Evolutionary conservation across 2,888 invertebrate species (phyloP).

Genomic region (Rhagonycha fulva): DNA sequence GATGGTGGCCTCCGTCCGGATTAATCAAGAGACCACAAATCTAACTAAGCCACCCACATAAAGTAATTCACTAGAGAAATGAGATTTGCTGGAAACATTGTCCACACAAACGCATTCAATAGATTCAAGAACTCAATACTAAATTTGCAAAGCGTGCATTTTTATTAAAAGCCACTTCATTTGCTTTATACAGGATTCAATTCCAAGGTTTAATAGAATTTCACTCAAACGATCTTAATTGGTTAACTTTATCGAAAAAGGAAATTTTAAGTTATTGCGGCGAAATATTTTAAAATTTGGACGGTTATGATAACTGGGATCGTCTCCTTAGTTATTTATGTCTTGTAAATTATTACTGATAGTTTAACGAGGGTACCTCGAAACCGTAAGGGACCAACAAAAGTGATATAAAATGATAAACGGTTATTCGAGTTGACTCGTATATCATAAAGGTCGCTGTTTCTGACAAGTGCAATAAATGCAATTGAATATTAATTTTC

Average conservation of each 20-base stretch:
- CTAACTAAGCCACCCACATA: slow-evolving; percentile 46
- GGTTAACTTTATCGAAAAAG: neutral
- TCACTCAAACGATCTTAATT: slow-evolving; percentile 17
- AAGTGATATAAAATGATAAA: slow-evolving; percentile 5
- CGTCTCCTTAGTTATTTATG: slow-evolving; percentile 5
- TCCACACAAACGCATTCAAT: slow-evolving; percentile 41
- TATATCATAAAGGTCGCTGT: slow-evolving; percentile 2
- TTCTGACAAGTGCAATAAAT: neutral
- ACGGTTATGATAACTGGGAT: neutral
- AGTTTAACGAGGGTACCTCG: slow-evolving; percentile 8
- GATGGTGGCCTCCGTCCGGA: slow-evolving; percentile 46
- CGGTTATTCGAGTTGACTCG: slow-evolving; percentile 12
- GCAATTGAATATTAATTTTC: neutral
- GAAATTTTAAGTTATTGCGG: neutral
- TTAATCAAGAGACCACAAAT: slow-evolving; percentile 54
- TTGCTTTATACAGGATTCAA: slow-evolving; percentile 21
- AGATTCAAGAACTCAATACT: slow-evolving; percentile 37
- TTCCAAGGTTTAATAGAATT: slow-evolving; percentile 17
- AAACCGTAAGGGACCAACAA: slow-evolving; percentile 2
- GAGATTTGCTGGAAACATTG: slow-evolving; percentile 44
- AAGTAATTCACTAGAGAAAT: slow-evolving; percentile 46
- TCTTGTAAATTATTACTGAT: slow-evolving; percentile 8
- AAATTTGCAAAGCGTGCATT: slow-evolving; percentile 43
- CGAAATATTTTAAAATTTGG: neutral
- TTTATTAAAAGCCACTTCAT: slow-evolving; percentile 17